phyloP scores from a whole-genome alignment of 2,888 invertebrate species.

The Tipula helvola region DNA sequence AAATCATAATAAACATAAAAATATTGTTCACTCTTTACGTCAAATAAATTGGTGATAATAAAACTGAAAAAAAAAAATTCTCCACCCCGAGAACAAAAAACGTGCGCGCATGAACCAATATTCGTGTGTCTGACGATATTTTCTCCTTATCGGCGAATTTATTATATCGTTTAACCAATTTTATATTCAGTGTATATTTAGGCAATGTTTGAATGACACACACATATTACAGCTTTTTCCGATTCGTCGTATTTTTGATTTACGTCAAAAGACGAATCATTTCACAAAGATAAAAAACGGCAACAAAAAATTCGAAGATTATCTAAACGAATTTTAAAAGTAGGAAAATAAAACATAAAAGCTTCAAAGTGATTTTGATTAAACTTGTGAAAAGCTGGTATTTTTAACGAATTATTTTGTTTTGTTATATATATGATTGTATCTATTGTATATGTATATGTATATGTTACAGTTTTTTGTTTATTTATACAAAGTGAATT shows the following conservation, averaged over 20 bases:
- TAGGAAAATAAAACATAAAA: not conserved
- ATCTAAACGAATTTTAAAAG: not conserved
- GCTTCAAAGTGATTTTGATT: not conserved
- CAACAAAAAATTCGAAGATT: not conserved
- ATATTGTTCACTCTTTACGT: not conserved
- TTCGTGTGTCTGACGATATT: not conserved
- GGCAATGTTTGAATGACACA: not conserved
- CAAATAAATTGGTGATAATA: not conserved
- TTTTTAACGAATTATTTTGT: not conserved
- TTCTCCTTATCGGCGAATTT: not conserved
- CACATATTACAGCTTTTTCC: not conserved
- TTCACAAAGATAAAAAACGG: not conserved
- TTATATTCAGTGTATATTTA: not conserved
- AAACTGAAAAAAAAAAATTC: not conserved
- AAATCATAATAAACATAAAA: not conserved
- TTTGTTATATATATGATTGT: not conserved
- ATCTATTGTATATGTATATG: not conserved
- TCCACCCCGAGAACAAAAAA: not conserved
- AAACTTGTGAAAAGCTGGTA: not conserved
- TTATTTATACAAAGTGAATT: not conserved
- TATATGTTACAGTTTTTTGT: not conserved
- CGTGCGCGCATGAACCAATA: not conserved
- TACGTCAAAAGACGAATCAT: not conserved
- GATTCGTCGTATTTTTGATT: not conserved
- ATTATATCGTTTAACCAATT: not conserved